These are phyloP conservation scores for Enteromius fasciolatus DNA, from an alignment of 2,797 vertebrate species.

Conservation along the genomic window DNA sequence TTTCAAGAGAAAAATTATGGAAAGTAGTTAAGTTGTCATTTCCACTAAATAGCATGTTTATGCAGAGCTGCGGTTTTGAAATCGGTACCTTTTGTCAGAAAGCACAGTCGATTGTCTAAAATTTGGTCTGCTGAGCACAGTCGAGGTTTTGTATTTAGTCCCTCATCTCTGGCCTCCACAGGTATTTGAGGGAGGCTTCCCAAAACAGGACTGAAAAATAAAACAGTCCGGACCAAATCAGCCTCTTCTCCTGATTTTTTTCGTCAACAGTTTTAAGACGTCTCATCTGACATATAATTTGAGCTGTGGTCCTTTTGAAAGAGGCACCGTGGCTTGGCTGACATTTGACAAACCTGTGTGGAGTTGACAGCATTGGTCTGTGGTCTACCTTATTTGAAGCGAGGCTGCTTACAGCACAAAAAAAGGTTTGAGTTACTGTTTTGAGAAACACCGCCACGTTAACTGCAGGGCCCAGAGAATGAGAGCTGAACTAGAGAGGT, in stretches of 20 bases:
- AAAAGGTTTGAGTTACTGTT: constrained; percentile 55
- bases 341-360: constrained; percentile 71
- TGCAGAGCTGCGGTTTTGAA: constrained; percentile 42
- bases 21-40: constrained; percentile 52
- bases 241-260: constrained; percentile 55
- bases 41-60: constrained; percentile 57
- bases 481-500: constrained; percentile 19
- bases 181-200: constrained; percentile 60
- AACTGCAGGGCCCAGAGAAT: constrained; percentile 44
- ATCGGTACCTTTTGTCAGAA: constrained; percentile 48
- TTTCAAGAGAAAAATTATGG: constrained; percentile 53
- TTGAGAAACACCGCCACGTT: constrained; percentile 56
- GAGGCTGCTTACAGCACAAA: constrained; percentile 57
- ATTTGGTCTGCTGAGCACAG: constrained; percentile 31
- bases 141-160: constrained; percentile 37
- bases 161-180: constrained; percentile 52
- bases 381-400: constrained; percentile 71
- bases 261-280: constrained; percentile 57
- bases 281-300: constrained; percentile 73
- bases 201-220: constrained; percentile 54
- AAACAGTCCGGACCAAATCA: constrained; percentile 59
- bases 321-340: constrained; percentile 68
- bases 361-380: constrained; percentile 66
- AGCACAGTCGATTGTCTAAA: constrained; percentile 52
- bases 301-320: constrained; percentile 67